Base-by-base conservation (phyloP, 2,113 vertebrate species). In the Scatophagus argus region DNA sequence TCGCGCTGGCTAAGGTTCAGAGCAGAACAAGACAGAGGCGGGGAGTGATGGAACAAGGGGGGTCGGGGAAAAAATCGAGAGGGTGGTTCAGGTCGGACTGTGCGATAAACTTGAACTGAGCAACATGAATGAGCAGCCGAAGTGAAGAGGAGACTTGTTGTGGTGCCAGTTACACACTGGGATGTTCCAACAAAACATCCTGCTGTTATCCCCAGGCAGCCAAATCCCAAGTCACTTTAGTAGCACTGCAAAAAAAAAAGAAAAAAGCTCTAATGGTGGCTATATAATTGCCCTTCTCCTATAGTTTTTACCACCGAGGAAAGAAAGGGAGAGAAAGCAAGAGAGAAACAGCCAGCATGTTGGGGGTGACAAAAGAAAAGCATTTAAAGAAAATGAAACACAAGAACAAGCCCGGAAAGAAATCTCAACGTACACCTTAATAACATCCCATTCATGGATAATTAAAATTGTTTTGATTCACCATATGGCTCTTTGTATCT, bases 381-480 rank as follows among this genome's bases (percentile, higher is more conserved):
- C n/a, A 36, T 32, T 25, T 5, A 19, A 51, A 25, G 7, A 13
- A 1, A 27, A n/a, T 31, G 23, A 27, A 29, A 13, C 46, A 8
- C 16, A 32, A 62, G 67, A 72, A 58, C 32, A 55, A 46, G 51
- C 14, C n/a, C n/a, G n/a, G n/a, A n/a, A n/a, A n/a, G 9, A 36
- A 9, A 31, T 43, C 27, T 34, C 7, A 27, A 27, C 4, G 8
- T 43, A 19, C 27, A 23, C 16, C 31, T 32, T 60, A 8, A 46
- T 52, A n/a, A 72, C 46, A 27, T 7, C 8, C 36, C 39, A 74
- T 11, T 16, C 25, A 65, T 38, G 32, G 19, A 47, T 61, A 44
- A 78, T 76, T 44, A 60, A n/a, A n/a, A n/a, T 71, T 52, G 46
- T 51, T 81, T 77, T 56, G 58, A 85, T 76, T 69, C 19, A 47